These are phyloP conservation scores for Linurgus olivaceus DNA, from an alignment of 2,797 vertebrate genomes.

Conservation along the genomic window DNA sequence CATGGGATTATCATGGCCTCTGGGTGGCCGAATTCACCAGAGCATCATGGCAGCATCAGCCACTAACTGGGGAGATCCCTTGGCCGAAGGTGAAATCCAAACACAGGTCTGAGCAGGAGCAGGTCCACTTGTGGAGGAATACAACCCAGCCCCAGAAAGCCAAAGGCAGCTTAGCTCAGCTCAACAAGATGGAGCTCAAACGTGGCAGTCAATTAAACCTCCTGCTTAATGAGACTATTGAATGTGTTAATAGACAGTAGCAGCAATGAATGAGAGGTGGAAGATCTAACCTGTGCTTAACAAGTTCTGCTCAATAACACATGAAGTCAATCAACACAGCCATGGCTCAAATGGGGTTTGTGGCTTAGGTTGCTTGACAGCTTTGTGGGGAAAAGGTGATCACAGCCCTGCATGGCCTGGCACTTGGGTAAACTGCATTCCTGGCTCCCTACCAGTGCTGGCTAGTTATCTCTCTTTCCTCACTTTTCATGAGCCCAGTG, in stretches of 20 bases:
- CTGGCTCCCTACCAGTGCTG: background rate
- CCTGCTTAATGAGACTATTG: background rate
- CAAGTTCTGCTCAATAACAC: background rate
- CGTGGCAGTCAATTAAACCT: constrained; percentile 29
- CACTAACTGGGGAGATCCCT: background rate
- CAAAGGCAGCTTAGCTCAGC: background rate
- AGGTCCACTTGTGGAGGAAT: background rate
- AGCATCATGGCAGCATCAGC: background rate
- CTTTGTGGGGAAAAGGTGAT: background rate
- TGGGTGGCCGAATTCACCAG: background rate
- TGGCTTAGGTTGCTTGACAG: background rate
- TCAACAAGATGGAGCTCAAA: background rate
- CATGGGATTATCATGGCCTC: background rate
- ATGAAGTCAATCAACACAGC: background rate
- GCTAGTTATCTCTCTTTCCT: background rate
- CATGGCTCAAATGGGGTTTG: background rate
- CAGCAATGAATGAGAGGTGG: background rate
- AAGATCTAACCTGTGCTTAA: background rate
- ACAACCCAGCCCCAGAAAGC: background rate
- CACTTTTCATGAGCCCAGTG: background rate
- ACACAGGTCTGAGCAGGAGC: background rate
- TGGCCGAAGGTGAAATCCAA: background rate
- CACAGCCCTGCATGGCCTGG: background rate
- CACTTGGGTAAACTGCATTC: background rate
- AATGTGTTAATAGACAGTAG: constrained; percentile 9